Percentiles rank a stretch among this genome's conserved stretches.
phyloP scores from a whole-genome alignment of 1,140 invertebrate genomes.

The Nilaparvata lugens region DNA sequence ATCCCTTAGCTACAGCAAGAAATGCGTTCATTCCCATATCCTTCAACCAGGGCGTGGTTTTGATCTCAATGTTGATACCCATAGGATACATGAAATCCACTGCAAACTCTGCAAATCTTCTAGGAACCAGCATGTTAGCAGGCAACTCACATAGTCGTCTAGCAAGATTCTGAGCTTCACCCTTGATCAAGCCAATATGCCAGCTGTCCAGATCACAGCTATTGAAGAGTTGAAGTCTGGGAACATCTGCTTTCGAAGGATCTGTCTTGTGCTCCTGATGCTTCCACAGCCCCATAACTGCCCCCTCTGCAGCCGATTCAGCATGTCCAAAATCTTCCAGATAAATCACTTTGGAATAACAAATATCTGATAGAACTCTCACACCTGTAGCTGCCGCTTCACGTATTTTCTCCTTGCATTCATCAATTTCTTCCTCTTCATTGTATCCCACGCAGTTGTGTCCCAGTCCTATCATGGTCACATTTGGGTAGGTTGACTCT shows the following conservation, averaged over 20 bases:
- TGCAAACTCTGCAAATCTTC: constrained; percentile 43
- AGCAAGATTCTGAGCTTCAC: constrained; percentile 52
- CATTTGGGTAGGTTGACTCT: constrained; percentile 33
- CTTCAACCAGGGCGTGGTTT: constrained; percentile 48
- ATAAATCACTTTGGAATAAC: constrained; percentile 33
- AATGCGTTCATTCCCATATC: constrained; percentile 52
- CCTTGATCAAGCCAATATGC: constrained; percentile 44
- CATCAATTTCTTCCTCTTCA: constrained; percentile 39
- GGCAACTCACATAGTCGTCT: constrained; percentile 52
- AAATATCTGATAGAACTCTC: constrained; percentile 33
- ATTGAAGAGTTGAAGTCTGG: constrained; percentile 20
- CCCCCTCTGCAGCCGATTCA: constrained; percentile 44
- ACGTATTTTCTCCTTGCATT: constrained; percentile 39
- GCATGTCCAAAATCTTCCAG: constrained; percentile 44
- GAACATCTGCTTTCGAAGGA: constrained; percentile 31
- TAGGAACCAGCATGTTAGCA: constrained; percentile 53
- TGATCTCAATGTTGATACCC: constrained; percentile 39
- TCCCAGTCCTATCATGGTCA: constrained; percentile 41
- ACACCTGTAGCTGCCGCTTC: constrained; percentile 39
- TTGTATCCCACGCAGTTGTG: constrained; percentile 35
- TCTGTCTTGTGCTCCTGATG: constrained; percentile 44
- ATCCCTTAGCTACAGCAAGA: constrained; percentile 49
- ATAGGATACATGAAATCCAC: constrained; percentile 38
- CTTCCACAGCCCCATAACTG: constrained; percentile 34
- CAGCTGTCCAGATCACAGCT: constrained; percentile 41